phyloP scores from a whole-genome alignment of 2,113 vertebrate species.

The Onychostoma macrolepis region DNA sequence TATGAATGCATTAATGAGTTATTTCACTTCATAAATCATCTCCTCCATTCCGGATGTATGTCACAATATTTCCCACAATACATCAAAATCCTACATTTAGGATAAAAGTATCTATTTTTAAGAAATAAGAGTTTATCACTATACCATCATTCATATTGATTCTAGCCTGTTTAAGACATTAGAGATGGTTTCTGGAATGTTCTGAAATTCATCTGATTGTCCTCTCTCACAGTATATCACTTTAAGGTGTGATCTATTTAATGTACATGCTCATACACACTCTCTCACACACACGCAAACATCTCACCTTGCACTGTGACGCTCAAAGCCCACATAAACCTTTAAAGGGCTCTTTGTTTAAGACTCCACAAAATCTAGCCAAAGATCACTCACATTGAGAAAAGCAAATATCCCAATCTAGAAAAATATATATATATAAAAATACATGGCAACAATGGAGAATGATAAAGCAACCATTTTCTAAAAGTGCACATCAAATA shows the following conservation, averaged over 20 bases:
- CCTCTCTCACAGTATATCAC: constrained; percentile 53
- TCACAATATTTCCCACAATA: neutral
- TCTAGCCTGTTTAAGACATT: constrained; percentile 49
- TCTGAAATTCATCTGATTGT: constrained; percentile 64
- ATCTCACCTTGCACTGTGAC: constrained; percentile 52
- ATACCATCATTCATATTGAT: constrained; percentile 18
- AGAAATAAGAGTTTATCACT: constrained; percentile 31
- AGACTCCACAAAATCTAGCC: constrained; percentile 42
- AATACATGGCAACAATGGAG: constrained; percentile 36
- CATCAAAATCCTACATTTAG: constrained; percentile 3
- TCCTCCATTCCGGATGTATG: neutral
- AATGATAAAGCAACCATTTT: constrained; percentile 38
- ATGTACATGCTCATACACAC: neutral
- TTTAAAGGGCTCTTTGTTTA: constrained; percentile 32
- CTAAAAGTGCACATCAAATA: constrained; percentile 56
- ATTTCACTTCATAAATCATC: constrained; percentile 18
- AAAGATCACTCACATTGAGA: constrained; percentile 42
- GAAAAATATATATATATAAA: constrained; percentile 52
- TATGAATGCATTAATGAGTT: constrained; percentile 18
- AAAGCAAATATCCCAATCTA: constrained; percentile 48
- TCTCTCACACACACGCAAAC: constrained; percentile 39
- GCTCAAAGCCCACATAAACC: constrained; percentile 27
- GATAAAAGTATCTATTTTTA: constrained; percentile 9
- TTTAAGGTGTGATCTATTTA: constrained; percentile 39
- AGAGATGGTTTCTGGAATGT: constrained; percentile 68